Evolutionary conservation across 2,888 invertebrate genomes (phyloP), one percentile per base, ranked within the genome.

Genomic region (Nomada fabriciana): DNA sequence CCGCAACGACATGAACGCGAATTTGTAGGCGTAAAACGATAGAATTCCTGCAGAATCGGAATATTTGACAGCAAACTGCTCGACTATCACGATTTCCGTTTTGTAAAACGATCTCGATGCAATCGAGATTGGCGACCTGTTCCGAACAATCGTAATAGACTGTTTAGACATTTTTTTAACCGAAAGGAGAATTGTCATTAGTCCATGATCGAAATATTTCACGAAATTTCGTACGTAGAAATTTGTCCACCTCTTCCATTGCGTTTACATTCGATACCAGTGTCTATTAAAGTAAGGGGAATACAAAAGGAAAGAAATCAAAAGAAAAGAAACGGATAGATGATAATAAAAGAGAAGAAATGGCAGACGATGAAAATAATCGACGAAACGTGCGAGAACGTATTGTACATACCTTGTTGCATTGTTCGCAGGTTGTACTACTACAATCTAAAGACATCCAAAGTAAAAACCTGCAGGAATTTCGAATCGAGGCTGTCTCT

Each of bases 401-500:
- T 84, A 86, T 84, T 88, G 88, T 88, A 88, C 88, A 88, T 88
- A 88, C 87, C 87, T 88, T 88, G 88, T 88, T 88, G 88, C 87
- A 88, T 87, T 88, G 88, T 88, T 88, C 88, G 84, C 88, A 88
- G 88, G 88, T 88, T 88, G 88, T 88, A 86, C 88, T 85, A 76
- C 85, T 88, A 88, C 87, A 87, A 88, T 88, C 88, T 88, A 85
- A 86, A 88, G 88, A 86, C 88, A 87, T 87, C 88, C 87, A 88
- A 88, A 79, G 87, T 88, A 86, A 88, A 88, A 87, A 82, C 74
- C 88, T 88, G 73, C 88, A 83, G 87, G 88, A 88, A 84, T 87
- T 87, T 87, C 86, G 85, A 88, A 88, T 86, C 88, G 71, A 82
- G 88, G 87, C 88, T 86, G 86, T 88, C 87, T 86, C 88, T 84